These are phyloP conservation scores for Stictocephala bisonia DNA, from an alignment of 2,888 invertebrate species.

Conservation along the genomic window DNA sequence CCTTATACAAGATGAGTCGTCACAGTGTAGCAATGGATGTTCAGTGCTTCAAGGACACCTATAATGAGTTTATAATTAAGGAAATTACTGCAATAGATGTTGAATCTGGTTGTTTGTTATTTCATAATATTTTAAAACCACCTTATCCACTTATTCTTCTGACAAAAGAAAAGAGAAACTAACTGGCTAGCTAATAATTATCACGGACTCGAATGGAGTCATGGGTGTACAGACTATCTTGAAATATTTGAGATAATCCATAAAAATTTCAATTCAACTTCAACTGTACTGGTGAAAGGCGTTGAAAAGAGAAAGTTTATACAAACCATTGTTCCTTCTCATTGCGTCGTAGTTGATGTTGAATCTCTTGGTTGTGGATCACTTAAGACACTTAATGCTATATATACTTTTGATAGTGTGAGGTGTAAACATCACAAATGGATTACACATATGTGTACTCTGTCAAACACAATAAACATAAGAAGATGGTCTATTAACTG, in stretches of 20 bases:
- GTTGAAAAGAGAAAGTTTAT: not conserved
- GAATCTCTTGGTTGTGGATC: not conserved
- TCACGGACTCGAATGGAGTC: not conserved
- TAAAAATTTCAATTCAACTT: not conserved
- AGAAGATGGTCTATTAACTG: not conserved
- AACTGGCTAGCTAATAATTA: not conserved
- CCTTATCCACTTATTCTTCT: not conserved
- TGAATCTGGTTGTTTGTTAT: not conserved
- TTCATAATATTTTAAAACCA: not conserved
- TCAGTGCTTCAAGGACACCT: slow-evolving; percentile 4
- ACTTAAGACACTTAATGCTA: not conserved
- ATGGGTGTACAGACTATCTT: not conserved
- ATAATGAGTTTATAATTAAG: not conserved
- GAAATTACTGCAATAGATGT: not conserved
- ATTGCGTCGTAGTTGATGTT: not conserved
- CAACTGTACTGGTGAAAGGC: not conserved
- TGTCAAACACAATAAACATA: not conserved
- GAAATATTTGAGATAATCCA: not conserved
- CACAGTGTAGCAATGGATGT: not conserved
- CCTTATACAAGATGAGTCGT: not conserved
- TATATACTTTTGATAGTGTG: not conserved
- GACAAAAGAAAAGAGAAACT: not conserved
- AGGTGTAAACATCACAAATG: not conserved
- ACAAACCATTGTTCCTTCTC: not conserved
- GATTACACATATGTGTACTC: not conserved